Evolutionary conservation across 2,113 vertebrate species (phyloP), one percentile per base, ranked within the genome.

Genomic region (Cyphomyrus plagiostoma): DNA sequence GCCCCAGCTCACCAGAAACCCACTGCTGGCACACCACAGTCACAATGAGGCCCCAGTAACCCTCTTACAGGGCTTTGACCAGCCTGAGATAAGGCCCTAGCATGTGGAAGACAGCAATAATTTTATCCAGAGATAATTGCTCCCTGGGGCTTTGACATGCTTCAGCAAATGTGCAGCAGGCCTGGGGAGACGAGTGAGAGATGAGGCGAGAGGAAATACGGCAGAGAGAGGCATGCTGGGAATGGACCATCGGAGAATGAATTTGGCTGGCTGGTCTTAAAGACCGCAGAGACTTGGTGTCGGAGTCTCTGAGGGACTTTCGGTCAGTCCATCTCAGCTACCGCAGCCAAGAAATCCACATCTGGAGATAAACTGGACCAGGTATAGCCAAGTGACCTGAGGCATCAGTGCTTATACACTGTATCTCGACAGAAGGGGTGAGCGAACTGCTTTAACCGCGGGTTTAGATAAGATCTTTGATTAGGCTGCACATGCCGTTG

Each of bases 111-210:
- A 74, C 42, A 49, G 87, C 35, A 42, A 46, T 77, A 50, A 77
- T 50, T 39, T 15, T 46, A 30, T 49, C 62, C 66, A 26, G 45
- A 89, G 46, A 17, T 50, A 89, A 89, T 50, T 89, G 62, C 88
- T 89, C 88, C 53, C 88, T 45, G 46, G 88, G 88, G 88, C 45
- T 88, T 77, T 88, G 62, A n/a, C 45, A 80, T 35, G 66, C 62
- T 77, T 35, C 46, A 62, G 46, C 21, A 77, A 70, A 62, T n/a
- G 21, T 35, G 88, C 23, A 11, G 66, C n/a, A 19, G 45, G 48
- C 58, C 13, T 86, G 88, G 74, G 49, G 74, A 23, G 49, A 42
- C n/a, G 7, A 53, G 21, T 39, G 49, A 11, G 30, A 48, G 56
- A 13, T 45, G 85, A 88, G 56, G 87, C 21, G 0, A 10, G 39